Base-by-base conservation (phyloP, 2,888 invertebrate genomes). In the Drosophila infuscata region DNA sequence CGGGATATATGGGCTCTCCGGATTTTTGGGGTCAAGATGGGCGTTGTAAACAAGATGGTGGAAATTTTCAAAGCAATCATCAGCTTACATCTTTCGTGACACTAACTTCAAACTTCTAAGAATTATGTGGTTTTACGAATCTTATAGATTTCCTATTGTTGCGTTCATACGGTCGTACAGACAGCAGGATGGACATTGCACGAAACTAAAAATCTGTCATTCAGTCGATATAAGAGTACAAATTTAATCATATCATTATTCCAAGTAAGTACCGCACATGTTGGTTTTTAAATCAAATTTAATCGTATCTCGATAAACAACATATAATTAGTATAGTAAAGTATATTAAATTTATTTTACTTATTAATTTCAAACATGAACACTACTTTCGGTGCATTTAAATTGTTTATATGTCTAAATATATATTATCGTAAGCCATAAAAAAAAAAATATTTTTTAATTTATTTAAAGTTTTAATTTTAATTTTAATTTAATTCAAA, bases 351-450 rank as follows among this genome's bases (percentile, higher is more conserved):
- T 20, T 46, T 7, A 46, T 15, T 46, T 3, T 46, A 46, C 20
- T 20, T 25, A 15, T 25, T 46, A 36, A 8, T 29, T 36, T 41
- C 32, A 41, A 17, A 3, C 29, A 4, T 29, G 2, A 4, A 17
- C 17, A 30, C 8, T 56, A 15, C 9, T 32, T 43, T 38, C 33
- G 9, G 3, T 25, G 32, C 43, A 11, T n/a, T 35, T 32, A 33
- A 20, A 36, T 61, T 33, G 17, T 15, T 25, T 9, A 9, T 2
- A 12, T 58, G 41, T 33, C 29, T 48, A 1, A n/a, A 41, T 30
- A 51, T 49, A 43, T 56, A 61, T 65, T 38, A 59, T 43, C 61
- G 57, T 29, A 51, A 71, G 25, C 41, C 52, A 51, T n/a, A n/a
- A n/a, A n/a, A n/a, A n/a, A n/a, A n/a, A n/a, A n/a, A n/a, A n/a